Evolutionary conservation across 2,797 vertebrate genomes (phyloP).

Genomic region (Nyctibius grandis): DNA sequence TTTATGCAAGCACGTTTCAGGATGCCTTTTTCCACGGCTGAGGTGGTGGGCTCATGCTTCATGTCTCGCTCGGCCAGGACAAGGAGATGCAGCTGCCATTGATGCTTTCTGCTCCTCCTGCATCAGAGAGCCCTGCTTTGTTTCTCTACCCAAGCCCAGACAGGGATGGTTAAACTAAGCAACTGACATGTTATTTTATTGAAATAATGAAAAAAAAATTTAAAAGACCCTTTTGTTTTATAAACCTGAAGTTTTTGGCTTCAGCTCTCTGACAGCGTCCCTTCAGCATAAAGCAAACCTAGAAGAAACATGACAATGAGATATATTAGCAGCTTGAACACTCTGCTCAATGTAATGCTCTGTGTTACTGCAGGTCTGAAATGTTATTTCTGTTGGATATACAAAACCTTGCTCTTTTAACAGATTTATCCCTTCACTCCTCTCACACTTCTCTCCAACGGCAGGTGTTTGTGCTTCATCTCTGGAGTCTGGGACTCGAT

Average conservation of each 20-base stretch:
- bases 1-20: background rate
- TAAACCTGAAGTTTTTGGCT: background rate
- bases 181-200: background rate
- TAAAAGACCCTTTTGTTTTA: background rate
- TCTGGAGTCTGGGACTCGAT: background rate
- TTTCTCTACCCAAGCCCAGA: background rate
- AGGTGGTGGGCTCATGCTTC: background rate
- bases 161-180: background rate
- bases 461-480: background rate
- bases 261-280: background rate
- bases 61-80: background rate
- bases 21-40: background rate
- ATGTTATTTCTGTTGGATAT: conserved; percentile 24
- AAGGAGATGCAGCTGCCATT: background rate
- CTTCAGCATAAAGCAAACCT: background rate
- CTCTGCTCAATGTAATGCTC: background rate
- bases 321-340: background rate
- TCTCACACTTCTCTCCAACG: background rate
- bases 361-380: conserved; percentile 9
- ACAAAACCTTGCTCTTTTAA: background rate
- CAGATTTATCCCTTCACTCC: background rate
- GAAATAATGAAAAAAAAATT: background rate
- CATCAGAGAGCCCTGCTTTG: background rate
- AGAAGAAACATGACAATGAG: background rate
- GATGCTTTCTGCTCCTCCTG: background rate